Conservation (phyloP, 64 coral and sea anemone genomes). For the Pocillopora damicornis region DNA sequence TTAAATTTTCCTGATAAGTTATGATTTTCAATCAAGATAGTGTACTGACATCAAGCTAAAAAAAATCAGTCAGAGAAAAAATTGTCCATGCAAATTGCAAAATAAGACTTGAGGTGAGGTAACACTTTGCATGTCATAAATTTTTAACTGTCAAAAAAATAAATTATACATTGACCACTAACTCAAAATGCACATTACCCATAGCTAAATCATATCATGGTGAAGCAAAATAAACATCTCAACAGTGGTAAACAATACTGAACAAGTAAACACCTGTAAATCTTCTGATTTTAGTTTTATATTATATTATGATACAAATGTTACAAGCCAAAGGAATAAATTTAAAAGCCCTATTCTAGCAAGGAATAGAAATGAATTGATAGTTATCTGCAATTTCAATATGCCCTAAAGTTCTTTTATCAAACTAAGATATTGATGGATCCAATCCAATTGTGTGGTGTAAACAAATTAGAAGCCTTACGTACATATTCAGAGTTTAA, state of each 20-base stretch:
- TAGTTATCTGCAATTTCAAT: neutral
- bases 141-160: neutral
- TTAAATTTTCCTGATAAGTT: no score
- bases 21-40: no score
- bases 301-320: no score
- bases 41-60: no score
- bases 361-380: neutral
- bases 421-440: neutral
- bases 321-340: no score
- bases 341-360: no score
- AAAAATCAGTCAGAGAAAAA: no score
- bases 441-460: neutral
- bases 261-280: neutral
- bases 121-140: neutral
- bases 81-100: neutral
- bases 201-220: neutral
- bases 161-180: constrained; percentile 1
- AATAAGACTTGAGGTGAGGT: neutral
- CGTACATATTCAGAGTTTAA: no score
- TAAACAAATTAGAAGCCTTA: neutral
- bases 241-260: neutral
- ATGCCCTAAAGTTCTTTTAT: neutral
- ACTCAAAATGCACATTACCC: neutral
- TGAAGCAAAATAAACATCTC: neutral
- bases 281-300: neutral